Conservation (phyloP, 2,797 vertebrate species). For the Eulemur albifrons region DNA sequence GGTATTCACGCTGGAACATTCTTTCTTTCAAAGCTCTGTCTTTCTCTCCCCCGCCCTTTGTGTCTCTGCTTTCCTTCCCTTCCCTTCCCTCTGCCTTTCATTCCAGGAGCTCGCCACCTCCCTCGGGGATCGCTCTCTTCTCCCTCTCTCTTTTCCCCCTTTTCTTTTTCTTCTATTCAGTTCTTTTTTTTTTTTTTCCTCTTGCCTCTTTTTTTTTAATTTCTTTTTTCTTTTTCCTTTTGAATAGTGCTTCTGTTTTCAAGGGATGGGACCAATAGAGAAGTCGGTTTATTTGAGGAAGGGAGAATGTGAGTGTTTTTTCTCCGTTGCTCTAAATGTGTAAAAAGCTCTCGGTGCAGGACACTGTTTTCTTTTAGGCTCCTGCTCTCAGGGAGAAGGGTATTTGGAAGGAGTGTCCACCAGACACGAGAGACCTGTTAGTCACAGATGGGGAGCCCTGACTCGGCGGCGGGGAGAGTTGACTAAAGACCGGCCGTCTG, state of each 20-base stretch:
- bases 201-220: slow-evolving; percentile 71
- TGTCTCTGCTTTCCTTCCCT: slow-evolving; percentile 83
- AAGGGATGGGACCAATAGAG: slow-evolving; percentile 75
- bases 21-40: slow-evolving; percentile 86
- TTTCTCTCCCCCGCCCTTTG: slow-evolving; percentile 83
- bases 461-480: background rate
- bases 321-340: slow-evolving; percentile 72
- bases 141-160: background rate
- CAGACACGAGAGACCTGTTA: background rate
- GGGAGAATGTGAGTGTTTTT: slow-evolving; percentile 79
- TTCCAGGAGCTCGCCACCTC: slow-evolving; percentile 79
- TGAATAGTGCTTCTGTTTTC: slow-evolving; percentile 86
- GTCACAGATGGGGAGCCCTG: background rate
- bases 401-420: background rate
- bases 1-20: slow-evolving; percentile 82
- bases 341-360: slow-evolving; percentile 34
- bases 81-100: slow-evolving; percentile 84
- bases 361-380: slow-evolving; percentile 8
- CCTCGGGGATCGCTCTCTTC: slow-evolving; percentile 77
- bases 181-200: slow-evolving; percentile 50
- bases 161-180: slow-evolving; percentile 74
- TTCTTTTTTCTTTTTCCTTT: slow-evolving; percentile 79
- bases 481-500: background rate
- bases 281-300: slow-evolving; percentile 80
- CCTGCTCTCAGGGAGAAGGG: background rate